These are phyloP conservation scores for Rachycentron canadum DNA, from an alignment of 2,797 vertebrate genomes.

Conservation along the genomic window DNA sequence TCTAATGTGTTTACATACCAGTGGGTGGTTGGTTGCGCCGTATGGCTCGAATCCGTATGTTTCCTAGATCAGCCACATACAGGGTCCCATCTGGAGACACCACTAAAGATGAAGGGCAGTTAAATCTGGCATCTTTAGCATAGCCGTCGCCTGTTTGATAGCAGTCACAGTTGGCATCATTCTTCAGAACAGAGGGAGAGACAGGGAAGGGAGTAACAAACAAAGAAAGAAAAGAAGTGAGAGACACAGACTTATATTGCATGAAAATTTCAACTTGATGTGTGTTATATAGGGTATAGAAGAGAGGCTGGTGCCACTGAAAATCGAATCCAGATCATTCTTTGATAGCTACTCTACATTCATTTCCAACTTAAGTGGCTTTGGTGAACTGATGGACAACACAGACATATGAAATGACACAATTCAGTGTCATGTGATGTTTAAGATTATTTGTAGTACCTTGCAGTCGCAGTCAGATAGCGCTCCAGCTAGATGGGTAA, in stretches of 20 bases:
- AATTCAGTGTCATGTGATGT: background rate
- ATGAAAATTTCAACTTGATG: conserved; percentile 12
- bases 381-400: background rate
- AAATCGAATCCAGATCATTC: background rate
- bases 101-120: conserved; percentile 94
- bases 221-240: conserved; percentile 9
- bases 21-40: conserved; percentile 90
- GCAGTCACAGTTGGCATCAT: conserved; percentile 98
- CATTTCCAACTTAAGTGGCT: background rate
- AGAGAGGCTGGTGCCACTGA: background rate
- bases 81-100: conserved; percentile 95
- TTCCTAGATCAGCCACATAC: conserved; percentile 96
- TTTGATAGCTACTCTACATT: background rate
- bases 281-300: background rate
- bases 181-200: conserved; percentile 65
- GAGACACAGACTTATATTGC: background rate
- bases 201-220: background rate
- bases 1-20: conserved; percentile 47
- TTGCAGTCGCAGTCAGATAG: conserved; percentile 98
- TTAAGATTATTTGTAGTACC: conserved; percentile 55
- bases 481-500: conserved; percentile 93
- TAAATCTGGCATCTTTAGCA: conserved; percentile 95
- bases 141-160: conserved; percentile 97
- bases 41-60: conserved; percentile 95
- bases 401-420: background rate